Evolutionary conservation across 2,113 vertebrate species (phyloP).

Genomic region (Sula dactylatra): DNA sequence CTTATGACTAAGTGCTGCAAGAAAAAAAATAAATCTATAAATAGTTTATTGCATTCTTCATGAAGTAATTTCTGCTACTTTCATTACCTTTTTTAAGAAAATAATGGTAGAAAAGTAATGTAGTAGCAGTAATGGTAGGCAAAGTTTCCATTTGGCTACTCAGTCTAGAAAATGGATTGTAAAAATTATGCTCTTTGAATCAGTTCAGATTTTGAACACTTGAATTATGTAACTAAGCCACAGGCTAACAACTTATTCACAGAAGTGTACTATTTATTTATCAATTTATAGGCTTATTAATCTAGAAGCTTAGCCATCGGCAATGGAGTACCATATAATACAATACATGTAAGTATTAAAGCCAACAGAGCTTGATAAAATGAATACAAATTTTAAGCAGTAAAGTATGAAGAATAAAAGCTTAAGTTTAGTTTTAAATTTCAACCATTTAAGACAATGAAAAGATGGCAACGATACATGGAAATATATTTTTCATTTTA

Average conservation of each 20-base stretch:
- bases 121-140: neutral
- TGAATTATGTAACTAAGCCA: neutral
- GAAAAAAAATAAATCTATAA: neutral
- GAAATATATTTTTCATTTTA: neutral
- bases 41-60: neutral
- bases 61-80: neutral
- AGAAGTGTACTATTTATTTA: neutral
- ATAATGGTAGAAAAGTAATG: neutral
- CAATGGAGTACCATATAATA: neutral
- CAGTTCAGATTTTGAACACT: neutral
- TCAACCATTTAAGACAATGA: neutral
- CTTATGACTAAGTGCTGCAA: neutral
- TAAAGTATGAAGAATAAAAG: neutral
- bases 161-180: neutral
- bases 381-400: neutral
- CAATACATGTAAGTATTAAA: neutral
- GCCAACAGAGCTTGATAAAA: neutral
- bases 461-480: neutral
- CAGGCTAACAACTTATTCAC: neutral
- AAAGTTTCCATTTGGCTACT: neutral
- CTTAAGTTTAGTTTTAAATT: neutral
- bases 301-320: neutral
- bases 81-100: neutral
- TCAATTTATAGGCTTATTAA: neutral
- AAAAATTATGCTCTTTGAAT: neutral